Evolutionary conservation across 37 sponge, comb jelly and placozoan species (phyloP), one percentile per base, ranked within the genome.

Genomic region (Dysidea cf. avara): DNA sequence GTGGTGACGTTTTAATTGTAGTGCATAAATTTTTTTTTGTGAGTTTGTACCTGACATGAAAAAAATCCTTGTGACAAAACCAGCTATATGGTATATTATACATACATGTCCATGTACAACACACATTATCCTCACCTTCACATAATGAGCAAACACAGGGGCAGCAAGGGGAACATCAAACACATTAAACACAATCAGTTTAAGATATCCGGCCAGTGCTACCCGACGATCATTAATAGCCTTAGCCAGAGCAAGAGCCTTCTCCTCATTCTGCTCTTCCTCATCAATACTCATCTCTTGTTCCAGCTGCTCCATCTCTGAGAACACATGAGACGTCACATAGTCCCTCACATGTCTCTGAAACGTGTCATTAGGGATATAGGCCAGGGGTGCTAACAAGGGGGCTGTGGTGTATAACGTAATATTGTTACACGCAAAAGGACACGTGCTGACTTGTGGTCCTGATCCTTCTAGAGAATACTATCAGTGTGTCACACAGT

Each of bases 121-220:
- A n/a, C n/a, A n/a, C n/a, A n/a, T n/a, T n/a, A 25, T 24, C 69
- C 75, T 74, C 21, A 91, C 92, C 32, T 78, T 87, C 56, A 95
- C 72, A 63, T 90, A 95, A 59, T 90, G 85, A 14, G 69, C 88
- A 66, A 89, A 90, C 16, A 95, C 66, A 9, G 96, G 88, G 49
- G 88, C 92, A 16, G 86, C 85, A 38, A 79, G 57, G 21, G 56
- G 76, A 53, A 79, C 66, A 32, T 95, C 96, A 14, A 95, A 48
- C 26, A 83, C 72, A 29, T 56, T 29, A 51, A 76, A 95, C 69
- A 90, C 81, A 43, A 78, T 76, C 36, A 95, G 76, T 66, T 84
- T 95, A 46, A 90, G 76, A 68, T 87, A 95, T 31, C 81, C 87
- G 11, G 92, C 84, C 20, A 95, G 79, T 38, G 84, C 71, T 2